These are phyloP conservation scores for Leptinotarsa tumamoca DNA, from an alignment of 2,888 invertebrate species.

Conservation along the genomic window DNA sequence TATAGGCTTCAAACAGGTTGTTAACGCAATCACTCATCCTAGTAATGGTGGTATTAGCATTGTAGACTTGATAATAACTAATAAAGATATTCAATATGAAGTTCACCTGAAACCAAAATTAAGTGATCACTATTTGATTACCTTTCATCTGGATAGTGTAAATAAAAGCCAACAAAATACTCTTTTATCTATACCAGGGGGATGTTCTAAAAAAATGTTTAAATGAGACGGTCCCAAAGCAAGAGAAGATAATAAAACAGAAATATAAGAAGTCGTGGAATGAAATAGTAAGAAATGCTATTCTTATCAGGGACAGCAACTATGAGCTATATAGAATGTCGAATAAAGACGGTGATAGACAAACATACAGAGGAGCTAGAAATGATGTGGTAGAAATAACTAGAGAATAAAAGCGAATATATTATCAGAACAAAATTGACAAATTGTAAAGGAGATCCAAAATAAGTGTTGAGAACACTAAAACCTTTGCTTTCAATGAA, in stretches of 20 bases:
- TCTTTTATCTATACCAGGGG: too few relatives aligned
- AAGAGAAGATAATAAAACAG: too few relatives aligned
- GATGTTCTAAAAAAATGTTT: not conserved
- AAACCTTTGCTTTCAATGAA: not conserved
- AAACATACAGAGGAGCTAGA: not conserved
- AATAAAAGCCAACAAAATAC: not conserved
- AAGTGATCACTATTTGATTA: not conserved
- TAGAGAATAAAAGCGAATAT: not conserved
- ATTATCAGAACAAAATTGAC: too few relatives aligned
- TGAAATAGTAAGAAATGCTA: too few relatives aligned
- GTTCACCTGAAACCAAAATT: not conserved
- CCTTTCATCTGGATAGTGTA: not conserved
- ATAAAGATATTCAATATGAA: not conserved
- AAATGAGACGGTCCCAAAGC: not conserved
- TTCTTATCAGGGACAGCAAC: too few relatives aligned
- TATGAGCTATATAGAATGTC: not conserved
- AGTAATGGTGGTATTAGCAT: not conserved
- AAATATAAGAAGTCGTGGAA: too few relatives aligned
- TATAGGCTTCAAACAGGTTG: not conserved
- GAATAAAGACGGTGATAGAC: not conserved
- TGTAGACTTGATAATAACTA: not conserved
- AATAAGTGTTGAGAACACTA: not conserved
- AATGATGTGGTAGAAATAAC: not conserved
- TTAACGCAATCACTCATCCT: not conserved
- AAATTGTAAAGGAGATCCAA: not conserved